Evolutionary conservation across 1,140 invertebrate genomes (phyloP), one percentile per base, ranked within the genome.

Genomic region (Scylla paramamosain): DNA sequence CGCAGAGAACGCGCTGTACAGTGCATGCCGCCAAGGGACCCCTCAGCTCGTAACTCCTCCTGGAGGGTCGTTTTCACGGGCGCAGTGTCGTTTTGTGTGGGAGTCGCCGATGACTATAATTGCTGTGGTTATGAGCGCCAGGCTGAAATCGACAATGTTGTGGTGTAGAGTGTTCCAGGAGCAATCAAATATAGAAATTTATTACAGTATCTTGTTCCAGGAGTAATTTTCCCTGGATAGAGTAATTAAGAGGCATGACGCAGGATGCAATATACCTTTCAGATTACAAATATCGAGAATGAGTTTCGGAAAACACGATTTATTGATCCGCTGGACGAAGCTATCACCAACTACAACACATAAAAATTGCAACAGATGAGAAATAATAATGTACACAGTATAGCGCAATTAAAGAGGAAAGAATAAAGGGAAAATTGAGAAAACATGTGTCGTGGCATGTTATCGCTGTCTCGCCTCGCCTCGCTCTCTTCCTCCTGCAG

Each of bases 1-100:
- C 52, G 59, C 92, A 87, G 83, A 86, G 87, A 87, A 52, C 92
- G 83, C 14, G 31, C 83, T 59, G 52, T 59, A 59, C 6, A 20
- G 16, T 93, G 32, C 29, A 29, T 29, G 2, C 52, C 39, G 46
- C n/a, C 20, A 29, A 25, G 20, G 28, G 29, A 39, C 39, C 45
- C 4, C 82, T 16, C 77, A 10, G 82, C 92, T 84, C 82, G 82
- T 93, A 86, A 87, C 10, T 87, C 52, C 59, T 93, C 45, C 10
- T 25, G 29, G 59, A n/a, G 31, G 29, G 12, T 16, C 46, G 16
- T 77, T 77, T 20, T 77, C 67, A n/a, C 16, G 67, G 67, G 67
- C 52, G 52, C 20, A 12, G 12, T 59, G 52, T 16, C 16, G n/a
- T 59, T 4, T 67, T 48, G 90, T 31, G 77, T 14, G 39, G 87